Base-by-base conservation (phyloP, 2,113 vertebrate species). In the Gymnogyps californianus region DNA sequence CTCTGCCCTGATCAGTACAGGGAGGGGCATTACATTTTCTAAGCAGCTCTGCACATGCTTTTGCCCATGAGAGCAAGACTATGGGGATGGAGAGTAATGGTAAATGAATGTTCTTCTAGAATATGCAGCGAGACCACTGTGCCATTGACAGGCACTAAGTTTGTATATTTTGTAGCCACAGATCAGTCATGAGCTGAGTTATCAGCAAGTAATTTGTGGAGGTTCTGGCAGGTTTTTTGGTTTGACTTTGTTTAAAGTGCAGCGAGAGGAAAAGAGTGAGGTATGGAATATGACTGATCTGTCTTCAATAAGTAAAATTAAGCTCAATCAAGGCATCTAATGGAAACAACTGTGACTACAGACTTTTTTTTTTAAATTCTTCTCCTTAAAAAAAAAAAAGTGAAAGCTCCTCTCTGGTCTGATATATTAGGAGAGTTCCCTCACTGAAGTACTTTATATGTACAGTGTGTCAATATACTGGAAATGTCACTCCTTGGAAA, bases 71-170 rank as follows among this genome's bases (percentile, higher is more conserved):
- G 12, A 88, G 16, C 49, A 47, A 70, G 66, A 40, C 14, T 2
- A 7, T 61, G 71, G 47, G 51, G 36, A 44, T 13, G 24, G 34
- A 72, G 46, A 57, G 26, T 10, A 78, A 58, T 4, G 24, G 54
- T 31, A 44, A 82, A 57, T 59, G 7, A 32, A 42, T 17, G 28
- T 67, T 80, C 20, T 40, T 80, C 26, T n/a, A 25, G 11, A 46
- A 52, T 25, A 25, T 16, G n/a, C 36, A 58, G 64, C 0, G 0
- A 77, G 62, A 64, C 6, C 28, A 29, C n/a, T 38, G 67, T 69
- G 90, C 38, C 47, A 21, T 14, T 28, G 10, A 34, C 57, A 79
- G 38, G 24, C 24, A 15, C 15, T 75, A 9, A 26, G 36, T 64
- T 70, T 84, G 47, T 77, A 0, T 57, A 16, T 69, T 93, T 70